A percentile compares a stretch with the other conserved stretches of the same genome.
Conservation (phyloP, 2,113 vertebrate species). For the Alosa alosa region DNA sequence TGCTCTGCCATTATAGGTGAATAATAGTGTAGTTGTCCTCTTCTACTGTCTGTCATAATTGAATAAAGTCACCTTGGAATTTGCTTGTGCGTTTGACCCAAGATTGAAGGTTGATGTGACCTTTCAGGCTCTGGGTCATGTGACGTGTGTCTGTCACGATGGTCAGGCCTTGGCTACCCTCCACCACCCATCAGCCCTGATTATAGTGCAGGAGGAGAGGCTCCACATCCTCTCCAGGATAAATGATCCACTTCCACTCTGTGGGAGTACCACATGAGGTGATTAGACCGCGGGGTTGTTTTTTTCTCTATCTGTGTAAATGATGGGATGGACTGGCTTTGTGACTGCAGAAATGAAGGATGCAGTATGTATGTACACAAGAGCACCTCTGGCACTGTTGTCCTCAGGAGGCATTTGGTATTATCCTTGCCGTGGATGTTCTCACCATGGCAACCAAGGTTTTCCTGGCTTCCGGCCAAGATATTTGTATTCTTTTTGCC, state of each 20-base stretch:
- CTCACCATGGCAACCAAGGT: conserved; percentile 44
- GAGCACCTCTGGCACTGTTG: conserved; percentile 2
- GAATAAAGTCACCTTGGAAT: background rate
- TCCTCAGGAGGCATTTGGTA: background rate
- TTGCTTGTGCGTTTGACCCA: background rate
- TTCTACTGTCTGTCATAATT: background rate
- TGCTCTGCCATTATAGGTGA: background rate
- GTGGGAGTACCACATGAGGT: background rate
- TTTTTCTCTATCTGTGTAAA: background rate
- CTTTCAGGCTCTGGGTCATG: background rate
- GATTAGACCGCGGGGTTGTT: background rate
- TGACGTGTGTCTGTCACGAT: background rate
- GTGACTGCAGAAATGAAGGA: background rate
- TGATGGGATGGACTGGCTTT: background rate
- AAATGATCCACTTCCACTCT: too few species aligned
- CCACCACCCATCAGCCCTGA: too few species aligned
- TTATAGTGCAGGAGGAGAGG: too few species aligned
- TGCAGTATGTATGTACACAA: background rate
- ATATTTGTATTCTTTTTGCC: background rate
- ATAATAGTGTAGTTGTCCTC: background rate
- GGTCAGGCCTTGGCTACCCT: background rate
- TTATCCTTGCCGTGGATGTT: background rate
- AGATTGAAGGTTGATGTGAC: background rate
- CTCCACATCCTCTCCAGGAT: too few species aligned
- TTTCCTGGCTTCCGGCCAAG: conserved; percentile 19